phyloP scores from a whole-genome alignment of 1,140 invertebrate genomes.

The Zaprionus kolodkinae region DNA sequence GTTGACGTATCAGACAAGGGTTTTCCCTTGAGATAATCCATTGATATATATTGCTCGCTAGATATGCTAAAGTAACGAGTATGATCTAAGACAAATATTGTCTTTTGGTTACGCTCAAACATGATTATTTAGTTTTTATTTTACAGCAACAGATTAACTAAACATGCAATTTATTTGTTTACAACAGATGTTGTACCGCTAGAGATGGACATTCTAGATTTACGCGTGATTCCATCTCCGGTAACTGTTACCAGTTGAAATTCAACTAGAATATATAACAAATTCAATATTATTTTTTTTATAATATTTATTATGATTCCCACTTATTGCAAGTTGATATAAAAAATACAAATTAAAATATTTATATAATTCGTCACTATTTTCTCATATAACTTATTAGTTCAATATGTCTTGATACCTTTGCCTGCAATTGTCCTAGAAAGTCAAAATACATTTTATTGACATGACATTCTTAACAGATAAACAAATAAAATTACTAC shows the following conservation, averaged over 20 bases:
- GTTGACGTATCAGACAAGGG: conserved; percentile 20
- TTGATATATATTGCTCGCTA: conserved; percentile 93
- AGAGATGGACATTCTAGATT: conserved; percentile 7
- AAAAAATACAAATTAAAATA: not conserved
- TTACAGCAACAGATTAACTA: conserved; percentile 9
- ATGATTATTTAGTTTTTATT: conserved; percentile 41
- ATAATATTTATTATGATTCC: no score
- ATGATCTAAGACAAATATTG: conserved; percentile 97
- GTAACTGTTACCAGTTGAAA: no score
- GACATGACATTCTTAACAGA: conserved; percentile 2
- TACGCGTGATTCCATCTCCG: conserved; percentile 1
- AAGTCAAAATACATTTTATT: not conserved
- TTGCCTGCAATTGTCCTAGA: not conserved
- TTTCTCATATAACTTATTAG: not conserved
- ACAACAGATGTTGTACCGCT: conserved; percentile 37
- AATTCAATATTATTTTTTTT: no score
- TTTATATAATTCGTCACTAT: no score
- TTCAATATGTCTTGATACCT: not conserved
- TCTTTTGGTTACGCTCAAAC: conserved; percentile 92
- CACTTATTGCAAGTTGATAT: no score
- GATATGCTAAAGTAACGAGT: conserved; percentile 94
- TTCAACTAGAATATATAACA: no score
- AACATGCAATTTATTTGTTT: conserved; percentile 35
- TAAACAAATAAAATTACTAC: not conserved
- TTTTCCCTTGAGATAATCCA: conserved; percentile 92